These are phyloP conservation scores for Drosophila helvetica DNA, from an alignment of 2,888 invertebrate species.

Conservation along the genomic window DNA sequence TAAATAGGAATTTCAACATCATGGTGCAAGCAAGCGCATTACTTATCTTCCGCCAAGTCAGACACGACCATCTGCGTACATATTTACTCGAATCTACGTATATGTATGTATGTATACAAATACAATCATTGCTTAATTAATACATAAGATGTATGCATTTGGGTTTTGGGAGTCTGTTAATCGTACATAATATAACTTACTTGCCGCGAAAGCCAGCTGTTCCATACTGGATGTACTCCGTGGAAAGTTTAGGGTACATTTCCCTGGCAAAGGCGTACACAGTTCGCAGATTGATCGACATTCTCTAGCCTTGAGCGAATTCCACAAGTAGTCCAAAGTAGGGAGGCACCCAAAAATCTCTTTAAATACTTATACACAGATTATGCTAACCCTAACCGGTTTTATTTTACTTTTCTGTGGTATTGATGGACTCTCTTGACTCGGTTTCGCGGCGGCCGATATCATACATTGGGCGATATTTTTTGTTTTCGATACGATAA, in stretches of 20 bases:
- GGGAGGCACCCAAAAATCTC: constrained; percentile 37
- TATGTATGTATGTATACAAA: constrained; percentile 10
- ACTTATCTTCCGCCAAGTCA: constrained; percentile 34
- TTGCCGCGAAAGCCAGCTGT: constrained; percentile 94
- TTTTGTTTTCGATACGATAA: too few relatives aligned
- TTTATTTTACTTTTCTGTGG: too few relatives aligned
- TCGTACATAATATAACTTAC: constrained; percentile 64
- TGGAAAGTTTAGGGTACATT: constrained; percentile 89
- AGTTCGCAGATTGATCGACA: constrained; percentile 83
- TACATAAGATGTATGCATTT: constrained; percentile 27
- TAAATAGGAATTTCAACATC: constrained; percentile 45
- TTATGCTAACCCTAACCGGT: constrained; percentile 39
- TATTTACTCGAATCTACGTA: background rate
- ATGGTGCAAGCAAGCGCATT: constrained; percentile 19
- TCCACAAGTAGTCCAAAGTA: constrained; percentile 31
- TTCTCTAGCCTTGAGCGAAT: constrained; percentile 39
- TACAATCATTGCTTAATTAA: constrained; percentile 8
- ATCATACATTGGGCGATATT: too few relatives aligned
- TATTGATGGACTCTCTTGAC: too few relatives aligned
- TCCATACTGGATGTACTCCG: constrained; percentile 90
- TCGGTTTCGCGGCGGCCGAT: too few relatives aligned
- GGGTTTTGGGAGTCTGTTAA: constrained; percentile 9
- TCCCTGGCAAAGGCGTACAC: constrained; percentile 91
- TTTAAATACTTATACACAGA: constrained; percentile 6
- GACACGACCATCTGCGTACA: constrained; percentile 8